phyloP scores from a whole-genome alignment of 1,140 invertebrate species.

The Drosophila quadrilineata region DNA sequence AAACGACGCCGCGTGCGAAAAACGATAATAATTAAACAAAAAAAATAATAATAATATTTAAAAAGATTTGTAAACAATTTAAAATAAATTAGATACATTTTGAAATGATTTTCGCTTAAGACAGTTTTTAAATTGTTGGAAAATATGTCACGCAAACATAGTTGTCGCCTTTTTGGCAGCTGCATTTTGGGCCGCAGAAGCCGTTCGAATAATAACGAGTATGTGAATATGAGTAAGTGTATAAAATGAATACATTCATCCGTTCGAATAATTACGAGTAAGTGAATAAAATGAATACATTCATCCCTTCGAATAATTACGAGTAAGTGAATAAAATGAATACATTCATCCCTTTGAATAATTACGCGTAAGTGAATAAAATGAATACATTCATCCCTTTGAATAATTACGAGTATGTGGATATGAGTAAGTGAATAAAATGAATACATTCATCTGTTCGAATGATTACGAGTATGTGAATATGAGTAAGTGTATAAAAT shows the following conservation, averaged over 20 bases:
- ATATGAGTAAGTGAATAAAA: conserved; percentile 63
- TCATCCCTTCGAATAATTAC: conserved; percentile 27
- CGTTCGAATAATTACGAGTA: conserved; percentile 34
- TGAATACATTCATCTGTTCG: conserved; percentile 1
- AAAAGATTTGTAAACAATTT: conserved; percentile 7
- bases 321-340: conserved; percentile 51
- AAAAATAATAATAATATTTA: conserved; percentile 3
- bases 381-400: no score
- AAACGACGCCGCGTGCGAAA: conserved; percentile 23
- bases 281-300: conserved; percentile 30
- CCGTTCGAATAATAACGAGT: conserved; percentile 35
- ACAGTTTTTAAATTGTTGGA: no score
- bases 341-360: neutral
- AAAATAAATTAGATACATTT: conserved; percentile 5
- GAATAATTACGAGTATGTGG: conserved; percentile 50
- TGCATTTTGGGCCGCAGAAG: conserved; percentile 34
- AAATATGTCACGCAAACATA: conserved; percentile 37
- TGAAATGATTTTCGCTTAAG: no score
- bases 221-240: conserved; percentile 72
- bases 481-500: conserved; percentile 59
- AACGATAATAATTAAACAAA: conserved; percentile 40
- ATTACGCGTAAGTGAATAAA: no score
- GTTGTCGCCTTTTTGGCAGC: conserved; percentile 51
- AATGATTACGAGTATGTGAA: conserved; percentile 54
- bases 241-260: neutral